Evolutionary conservation across 2,888 invertebrate genomes (phyloP), one percentile per base, ranked within the genome.

Genomic region (Lithophane semibrunnea): DNA sequence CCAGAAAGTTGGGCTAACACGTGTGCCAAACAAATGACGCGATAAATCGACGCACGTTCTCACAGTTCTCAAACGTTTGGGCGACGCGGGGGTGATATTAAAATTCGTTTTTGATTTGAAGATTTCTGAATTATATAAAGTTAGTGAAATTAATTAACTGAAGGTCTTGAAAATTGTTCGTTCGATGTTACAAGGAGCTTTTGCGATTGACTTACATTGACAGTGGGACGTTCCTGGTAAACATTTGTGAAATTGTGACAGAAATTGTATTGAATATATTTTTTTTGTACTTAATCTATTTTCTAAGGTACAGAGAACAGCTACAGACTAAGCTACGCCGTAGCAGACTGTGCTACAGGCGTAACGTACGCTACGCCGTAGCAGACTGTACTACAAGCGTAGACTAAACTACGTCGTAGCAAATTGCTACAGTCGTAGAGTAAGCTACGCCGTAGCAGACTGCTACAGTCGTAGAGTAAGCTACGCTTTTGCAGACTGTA

Each of bases 1-100:
- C 79, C 77, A 78, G 56, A 52, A 71, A 18, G 72, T 65, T 71
- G 52, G 64, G 13, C 52, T 54, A 61, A 78, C 77, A 72, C 49
- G 37, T 79, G 71, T 24, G 58, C 18, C 44, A 24, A 13, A 18
- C 56, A 79, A 78, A 79, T 52, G 77, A 13, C 7, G 63, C 49
- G 56, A 8, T 42, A 70, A 70, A 42, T 68, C 52, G 44, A 9
- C 37, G 18, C 70, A 65, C 64, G 72, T 72, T 21, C 64, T 0
- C 18, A 24, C n/a, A 58, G 44, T 58, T 64, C 24, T 29, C 0
- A 72, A 44, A 65, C 3, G 72, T 72, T 65, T 52, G 13, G 0
- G 0, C 8, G 3, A 71, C 58, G 60, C 24, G 37, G 21, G 18
- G 18, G n/a, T 24, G 37, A n/a, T 77, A 56, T 29, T 21, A 47